These are phyloP conservation scores for Pyxicephalus adspersus DNA, from an alignment of 2,113 vertebrate genomes.

Conservation along the genomic window DNA sequence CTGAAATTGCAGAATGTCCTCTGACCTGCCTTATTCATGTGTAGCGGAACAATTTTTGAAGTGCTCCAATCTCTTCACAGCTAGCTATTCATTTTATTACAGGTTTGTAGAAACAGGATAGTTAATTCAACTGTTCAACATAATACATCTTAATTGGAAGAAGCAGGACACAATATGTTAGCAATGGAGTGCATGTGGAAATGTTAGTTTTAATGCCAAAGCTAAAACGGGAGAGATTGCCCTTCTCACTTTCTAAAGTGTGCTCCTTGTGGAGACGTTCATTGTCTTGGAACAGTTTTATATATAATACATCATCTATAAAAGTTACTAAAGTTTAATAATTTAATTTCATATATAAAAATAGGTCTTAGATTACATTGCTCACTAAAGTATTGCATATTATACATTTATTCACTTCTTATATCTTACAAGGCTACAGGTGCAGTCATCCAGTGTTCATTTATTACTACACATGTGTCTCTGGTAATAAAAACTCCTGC, in stretches of 20 bases:
- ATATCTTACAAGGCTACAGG: no score
- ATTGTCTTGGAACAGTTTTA: not conserved
- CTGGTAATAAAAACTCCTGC: no score
- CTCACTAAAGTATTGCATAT: no score
- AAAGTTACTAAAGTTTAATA: no score
- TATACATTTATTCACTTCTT: no score
- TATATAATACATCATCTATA: no score
- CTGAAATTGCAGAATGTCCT: slow-evolving; percentile 14
- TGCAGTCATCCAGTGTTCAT: no score
- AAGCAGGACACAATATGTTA: slow-evolving; percentile 47
- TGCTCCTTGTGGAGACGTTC: slow-evolving; percentile 1
- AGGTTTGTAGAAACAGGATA: slow-evolving; percentile 27
- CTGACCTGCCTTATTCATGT: slow-evolving; percentile 47
- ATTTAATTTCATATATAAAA: no score
- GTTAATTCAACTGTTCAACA: slow-evolving; percentile 51
- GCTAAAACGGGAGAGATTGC: slow-evolving; percentile 32
- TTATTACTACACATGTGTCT: no score
- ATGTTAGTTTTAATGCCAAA: slow-evolving; percentile 50
- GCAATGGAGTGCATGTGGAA: slow-evolving; percentile 23
- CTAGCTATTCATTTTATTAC: slow-evolving; percentile 43
- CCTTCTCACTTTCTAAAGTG: slow-evolving; percentile 24
- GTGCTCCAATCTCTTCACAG: slow-evolving; percentile 44
- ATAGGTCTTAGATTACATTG: no score
- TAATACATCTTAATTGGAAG: slow-evolving; percentile 53
- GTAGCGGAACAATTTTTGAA: slow-evolving; percentile 43